A percentile compares a stretch with the other conserved stretches of the same genome.
Conservation (phyloP, 2,797 vertebrate species). For the Peromyscus aztecus region DNA sequence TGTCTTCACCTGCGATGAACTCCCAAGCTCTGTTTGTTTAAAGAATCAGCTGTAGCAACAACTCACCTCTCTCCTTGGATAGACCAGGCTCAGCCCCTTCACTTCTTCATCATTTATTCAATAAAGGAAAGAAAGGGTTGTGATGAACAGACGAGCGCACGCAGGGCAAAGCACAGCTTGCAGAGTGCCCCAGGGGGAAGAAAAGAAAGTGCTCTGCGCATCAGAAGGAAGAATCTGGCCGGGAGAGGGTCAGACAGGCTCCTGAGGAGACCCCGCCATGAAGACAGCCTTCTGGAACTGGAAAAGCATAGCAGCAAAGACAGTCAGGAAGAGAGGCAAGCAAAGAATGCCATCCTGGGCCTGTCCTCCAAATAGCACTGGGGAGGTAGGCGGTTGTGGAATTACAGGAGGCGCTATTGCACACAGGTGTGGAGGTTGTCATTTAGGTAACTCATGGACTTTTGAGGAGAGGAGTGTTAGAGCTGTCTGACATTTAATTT, state of each 20-base stretch:
- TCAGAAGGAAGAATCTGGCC: neutral
- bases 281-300: neutral
- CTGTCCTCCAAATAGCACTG: neutral
- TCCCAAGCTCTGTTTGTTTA: neutral
- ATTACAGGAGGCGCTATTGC: neutral
- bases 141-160: neutral
- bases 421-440: neutral
- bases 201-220: neutral
- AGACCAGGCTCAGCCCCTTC: neutral
- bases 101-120: neutral
- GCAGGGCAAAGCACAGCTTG: neutral
- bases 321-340: neutral
- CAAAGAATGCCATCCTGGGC: slow-evolving; percentile 42
- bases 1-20: neutral
- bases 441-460: neutral
- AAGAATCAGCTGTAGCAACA: neutral
- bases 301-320: neutral
- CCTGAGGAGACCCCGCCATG: neutral
- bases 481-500: slow-evolving; percentile 31
- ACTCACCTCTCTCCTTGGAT: neutral
- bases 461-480: neutral
- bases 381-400: neutral
- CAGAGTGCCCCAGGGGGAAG: neutral
- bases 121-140: neutral
- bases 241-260: neutral